Conservation (phyloP, 1,140 invertebrate genomes). For the Nasonia giraulti region DNA sequence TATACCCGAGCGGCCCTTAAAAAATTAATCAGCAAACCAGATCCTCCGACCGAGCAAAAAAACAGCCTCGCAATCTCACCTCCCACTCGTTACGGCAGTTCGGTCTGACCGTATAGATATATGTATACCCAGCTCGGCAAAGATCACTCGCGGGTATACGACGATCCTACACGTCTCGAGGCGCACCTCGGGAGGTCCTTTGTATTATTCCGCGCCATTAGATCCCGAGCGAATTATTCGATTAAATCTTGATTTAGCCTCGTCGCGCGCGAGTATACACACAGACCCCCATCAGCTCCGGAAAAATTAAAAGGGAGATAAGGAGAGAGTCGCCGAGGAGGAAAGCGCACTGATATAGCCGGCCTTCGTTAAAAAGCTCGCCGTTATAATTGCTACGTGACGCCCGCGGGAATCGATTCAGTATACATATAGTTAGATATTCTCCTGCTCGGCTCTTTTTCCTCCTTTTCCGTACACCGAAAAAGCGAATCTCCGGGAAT, state of each 20-base stretch:
- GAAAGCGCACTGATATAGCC: background rate
- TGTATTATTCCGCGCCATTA: constrained; percentile 66
- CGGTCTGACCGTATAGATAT: background rate
- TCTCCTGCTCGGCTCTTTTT: background rate
- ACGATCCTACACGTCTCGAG: background rate
- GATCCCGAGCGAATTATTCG: constrained; percentile 65
- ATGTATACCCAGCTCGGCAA: background rate
- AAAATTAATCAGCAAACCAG: no score
- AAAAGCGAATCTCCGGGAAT: background rate
- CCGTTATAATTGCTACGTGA: background rate
- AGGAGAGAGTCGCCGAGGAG: background rate
- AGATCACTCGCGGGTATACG: background rate
- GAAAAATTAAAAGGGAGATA: constrained; percentile 20
- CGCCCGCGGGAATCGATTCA: background rate
- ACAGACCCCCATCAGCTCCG: background rate
- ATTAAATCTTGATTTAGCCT: constrained; percentile 62
- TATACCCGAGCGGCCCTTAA: no score
- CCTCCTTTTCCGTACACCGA: background rate
- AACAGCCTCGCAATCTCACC: background rate
- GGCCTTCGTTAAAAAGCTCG: background rate
- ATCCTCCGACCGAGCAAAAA: background rate
- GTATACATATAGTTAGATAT: background rate
- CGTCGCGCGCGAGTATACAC: background rate
- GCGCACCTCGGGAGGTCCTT: background rate
- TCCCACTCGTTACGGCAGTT: background rate